These are phyloP conservation scores for Schizopygopsis pylzovi DNA, from an alignment of 2,797 vertebrate genomes.

Conservation along the genomic window DNA sequence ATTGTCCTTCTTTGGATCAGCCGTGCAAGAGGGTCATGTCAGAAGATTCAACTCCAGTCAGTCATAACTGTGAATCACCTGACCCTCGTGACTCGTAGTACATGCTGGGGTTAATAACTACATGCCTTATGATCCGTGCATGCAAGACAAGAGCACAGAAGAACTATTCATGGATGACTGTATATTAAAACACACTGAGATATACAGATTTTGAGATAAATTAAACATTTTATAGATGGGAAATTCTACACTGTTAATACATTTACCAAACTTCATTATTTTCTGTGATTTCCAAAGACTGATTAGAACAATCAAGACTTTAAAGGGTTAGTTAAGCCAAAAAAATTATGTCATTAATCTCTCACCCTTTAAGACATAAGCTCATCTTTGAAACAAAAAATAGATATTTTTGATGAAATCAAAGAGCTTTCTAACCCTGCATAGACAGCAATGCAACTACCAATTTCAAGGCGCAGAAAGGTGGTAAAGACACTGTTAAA, in stretches of 20 bases:
- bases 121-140: constrained; percentile 1
- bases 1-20: constrained; percentile 21
- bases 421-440: not conserved
- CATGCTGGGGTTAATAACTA: not conserved
- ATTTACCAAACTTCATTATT: too few relatives aligned
- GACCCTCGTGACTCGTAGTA: not conserved
- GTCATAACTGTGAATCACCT: constrained; percentile 28
- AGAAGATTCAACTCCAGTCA: not conserved
- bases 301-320: too few relatives aligned
- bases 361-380: too few relatives aligned
- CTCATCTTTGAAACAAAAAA: too few relatives aligned
- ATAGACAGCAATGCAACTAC: not conserved
- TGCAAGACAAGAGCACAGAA: not conserved
- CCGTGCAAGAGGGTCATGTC: constrained; percentile 7
- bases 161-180: not conserved
- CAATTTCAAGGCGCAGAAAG: too few relatives aligned
- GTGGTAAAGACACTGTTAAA: not conserved
- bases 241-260: not conserved
- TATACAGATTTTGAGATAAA: not conserved
- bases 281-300: too few relatives aligned
- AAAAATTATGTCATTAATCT: too few relatives aligned
- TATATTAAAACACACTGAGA: not conserved
- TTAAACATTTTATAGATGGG: not conserved
- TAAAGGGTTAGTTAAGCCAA: not conserved
- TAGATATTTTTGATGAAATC: not conserved